Base-by-base conservation (phyloP, 2,888 invertebrate species). In the Synanthedon tipuliformis region DNA sequence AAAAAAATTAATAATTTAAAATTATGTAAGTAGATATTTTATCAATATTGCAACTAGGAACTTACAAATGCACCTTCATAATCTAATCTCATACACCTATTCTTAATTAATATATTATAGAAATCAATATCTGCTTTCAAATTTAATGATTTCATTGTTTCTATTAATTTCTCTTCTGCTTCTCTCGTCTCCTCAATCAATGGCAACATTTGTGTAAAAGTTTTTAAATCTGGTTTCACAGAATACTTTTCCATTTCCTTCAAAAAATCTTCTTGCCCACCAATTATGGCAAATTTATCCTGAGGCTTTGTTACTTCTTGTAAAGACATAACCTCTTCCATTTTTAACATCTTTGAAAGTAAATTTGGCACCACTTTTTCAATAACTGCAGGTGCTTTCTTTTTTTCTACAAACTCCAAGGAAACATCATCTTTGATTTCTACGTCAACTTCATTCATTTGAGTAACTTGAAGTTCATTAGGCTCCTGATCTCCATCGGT, bases 51-150 rank as follows among this genome's bases (percentile, higher is more conserved):
- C 34, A 34, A 34, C 10, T 34, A 34, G 18, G 7, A 56, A 83
- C 88, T 82, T 87, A 93, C 93, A 80, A 90, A 90, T 12, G 95
- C 96, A 61, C 87, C 89, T 52, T 90, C 84, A 71, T 92, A 92
- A 70, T 94, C 92, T 54, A 76, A 83, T 59, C 95, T 86, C 66
- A 91, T 80, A 67, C 92, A 92, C 55, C 95, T 89, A 70, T 92
- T 94, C 67, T 93, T 94, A 52, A 98, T 96, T 10, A 97, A 86
- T 81, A 93, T 90, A 75, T 97, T 97, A 68, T 92, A 96, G 74
- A 97, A 95, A 71, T 92, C 92, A 54, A 94, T 89, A 78, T 97
- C 96, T 2, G 92, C 88, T 62, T 88, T 89, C 0, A 95, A 71
- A 10, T 89, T 82, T 48, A 79, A 78, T 56, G 79, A 76, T 54